A percentile compares a stretch with the other conserved stretches of the same genome.
Evolutionary conservation across 2,888 invertebrate species (phyloP).

Genomic region (Ophioninae sp.): DNA sequence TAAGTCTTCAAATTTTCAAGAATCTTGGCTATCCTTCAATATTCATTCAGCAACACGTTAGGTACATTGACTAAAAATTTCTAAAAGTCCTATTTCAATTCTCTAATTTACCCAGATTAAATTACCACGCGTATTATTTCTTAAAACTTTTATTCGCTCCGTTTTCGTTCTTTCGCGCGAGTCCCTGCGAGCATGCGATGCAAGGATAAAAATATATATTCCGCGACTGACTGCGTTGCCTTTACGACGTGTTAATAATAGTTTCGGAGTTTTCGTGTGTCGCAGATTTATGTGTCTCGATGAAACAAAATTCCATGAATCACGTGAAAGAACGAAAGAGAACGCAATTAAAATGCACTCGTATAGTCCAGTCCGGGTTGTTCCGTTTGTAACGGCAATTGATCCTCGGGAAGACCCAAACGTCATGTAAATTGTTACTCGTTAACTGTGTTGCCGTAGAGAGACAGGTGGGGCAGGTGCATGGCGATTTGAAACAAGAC

Average conservation of each 20-base stretch:
- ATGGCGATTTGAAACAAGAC: constrained; percentile 10
- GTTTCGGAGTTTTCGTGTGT: constrained; percentile 24
- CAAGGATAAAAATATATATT: not conserved
- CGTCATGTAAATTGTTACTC: constrained; percentile 38
- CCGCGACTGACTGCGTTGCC: not conserved
- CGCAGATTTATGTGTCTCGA: constrained; percentile 38
- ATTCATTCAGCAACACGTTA: too few relatives aligned
- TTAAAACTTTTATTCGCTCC: too few relatives aligned
- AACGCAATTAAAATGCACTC: constrained; percentile 9
- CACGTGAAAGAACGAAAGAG: constrained; percentile 30
- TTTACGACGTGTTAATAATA: constrained; percentile 55
- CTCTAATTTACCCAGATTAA: too few relatives aligned
- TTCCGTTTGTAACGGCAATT: too few relatives aligned
- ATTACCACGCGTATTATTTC: too few relatives aligned
- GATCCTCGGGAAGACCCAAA: constrained; percentile 1
- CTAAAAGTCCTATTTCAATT: too few relatives aligned
- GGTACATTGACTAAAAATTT: too few relatives aligned
- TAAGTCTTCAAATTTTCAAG: too few relatives aligned
- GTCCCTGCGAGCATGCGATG: not conserved
- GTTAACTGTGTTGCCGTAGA: constrained; percentile 45
- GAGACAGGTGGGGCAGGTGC: constrained; percentile 29
- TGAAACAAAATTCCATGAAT: constrained; percentile 47
- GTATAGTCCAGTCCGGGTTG: too few relatives aligned
- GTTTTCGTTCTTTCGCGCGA: too few relatives aligned
- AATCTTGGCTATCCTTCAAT: too few relatives aligned